Conservation (phyloP, 2,797 vertebrate genomes). For the Chiloscyllium punctatum region DNA sequence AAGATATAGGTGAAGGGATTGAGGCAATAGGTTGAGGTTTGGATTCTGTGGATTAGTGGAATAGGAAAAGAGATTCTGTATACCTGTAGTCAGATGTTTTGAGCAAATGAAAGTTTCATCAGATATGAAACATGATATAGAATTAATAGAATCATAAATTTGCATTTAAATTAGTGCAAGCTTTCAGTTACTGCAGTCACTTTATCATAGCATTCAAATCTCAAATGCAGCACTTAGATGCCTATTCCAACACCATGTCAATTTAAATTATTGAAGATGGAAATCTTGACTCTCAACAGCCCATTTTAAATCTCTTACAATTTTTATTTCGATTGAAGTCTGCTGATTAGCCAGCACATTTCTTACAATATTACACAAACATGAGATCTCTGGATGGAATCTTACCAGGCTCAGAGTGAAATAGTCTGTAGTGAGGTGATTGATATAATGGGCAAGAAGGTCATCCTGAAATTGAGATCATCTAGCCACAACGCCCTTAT, state of each 20-base stretch:
- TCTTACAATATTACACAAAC: background rate
- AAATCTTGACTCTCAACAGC: background rate
- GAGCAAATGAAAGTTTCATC: background rate
- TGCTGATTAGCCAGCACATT: background rate
- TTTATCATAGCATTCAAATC: background rate
- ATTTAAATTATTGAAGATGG: background rate
- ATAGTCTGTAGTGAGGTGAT: no score
- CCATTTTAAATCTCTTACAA: background rate
- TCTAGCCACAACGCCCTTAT: no score
- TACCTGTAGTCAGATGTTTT: background rate
- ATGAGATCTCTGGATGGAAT: background rate
- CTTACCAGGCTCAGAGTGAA: no score
- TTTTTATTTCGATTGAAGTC: background rate
- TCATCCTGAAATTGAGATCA: no score
- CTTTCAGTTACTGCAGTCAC: background rate
- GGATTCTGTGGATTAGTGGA: background rate
- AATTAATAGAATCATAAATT: background rate
- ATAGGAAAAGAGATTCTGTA: background rate
- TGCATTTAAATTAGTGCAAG: background rate
- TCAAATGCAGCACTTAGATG: background rate
- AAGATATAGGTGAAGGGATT: background rate
- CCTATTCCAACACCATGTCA: background rate
- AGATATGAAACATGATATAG: background rate
- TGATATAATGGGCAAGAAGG: no score
- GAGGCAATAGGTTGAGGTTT: background rate